Base-by-base conservation (phyloP, 2,113 vertebrate species). In the Urocynchramus pylzowi region DNA sequence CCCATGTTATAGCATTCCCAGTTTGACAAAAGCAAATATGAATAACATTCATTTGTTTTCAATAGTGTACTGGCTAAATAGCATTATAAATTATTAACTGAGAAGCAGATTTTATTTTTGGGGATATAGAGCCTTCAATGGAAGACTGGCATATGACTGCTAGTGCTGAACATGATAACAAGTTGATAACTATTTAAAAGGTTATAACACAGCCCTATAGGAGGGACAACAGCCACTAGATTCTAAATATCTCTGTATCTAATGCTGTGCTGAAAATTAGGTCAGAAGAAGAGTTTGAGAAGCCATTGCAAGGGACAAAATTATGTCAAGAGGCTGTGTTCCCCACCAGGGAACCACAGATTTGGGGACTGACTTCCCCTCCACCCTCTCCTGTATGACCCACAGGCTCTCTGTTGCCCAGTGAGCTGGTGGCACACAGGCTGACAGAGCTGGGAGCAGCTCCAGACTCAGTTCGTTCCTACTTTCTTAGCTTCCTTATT, bases 321-420 rank as follows among this genome's bases (percentile, higher is more conserved):
- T 0, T 0, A 14, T 61, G 41, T 13, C 44, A 76, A 42, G 35
- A 42, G 11, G 2, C 13, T 54, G 17, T 22, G n/a, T 4, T 21
- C 22, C n/a, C 22, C 42, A 37, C 8, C 6, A 45, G 37, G 20
- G 31, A 64, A 16, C 6, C 3, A 2, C 22, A 23, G 10, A 47
- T 6, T 9, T 52, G 27, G 19, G 27, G 7, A 7, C 16, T 13
- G 28, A 31, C 7, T 4, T 45, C 23, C 31, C 3, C 10, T 21
- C 19, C 24, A n/a, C 1, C 24, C 21, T 1, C 2, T 76, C 16
- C 22, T 11, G 3, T 13, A 30, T 5, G 1, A 20, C 4, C 18
- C 27, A 28, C 19, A 54, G 21, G 9, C 12, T 23, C 26, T 67
- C 22, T 28, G 3, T 2, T 75, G 28, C 56, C 12, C 35, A 35